Conservation (phyloP, 2,888 invertebrate genomes). For the Scaptomyza tumidula region DNA sequence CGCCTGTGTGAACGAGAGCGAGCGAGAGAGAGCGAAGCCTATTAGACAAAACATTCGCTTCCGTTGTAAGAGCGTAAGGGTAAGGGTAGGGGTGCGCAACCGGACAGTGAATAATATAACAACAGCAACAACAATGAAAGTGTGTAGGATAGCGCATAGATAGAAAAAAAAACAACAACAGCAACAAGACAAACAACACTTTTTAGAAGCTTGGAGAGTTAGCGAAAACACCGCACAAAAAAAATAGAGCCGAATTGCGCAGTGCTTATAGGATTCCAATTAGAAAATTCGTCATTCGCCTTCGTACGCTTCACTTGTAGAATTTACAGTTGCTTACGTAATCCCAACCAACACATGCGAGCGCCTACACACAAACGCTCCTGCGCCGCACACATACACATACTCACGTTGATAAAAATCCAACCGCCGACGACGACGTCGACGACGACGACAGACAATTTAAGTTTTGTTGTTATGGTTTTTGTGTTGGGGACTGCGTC, state of each 20-base stretch:
- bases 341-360: constrained; percentile 54
- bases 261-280: constrained; percentile 65
- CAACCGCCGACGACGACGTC: background rate
- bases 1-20: constrained; percentile 45
- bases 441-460: constrained; percentile 38
- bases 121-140: constrained; percentile 14
- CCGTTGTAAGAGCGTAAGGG: constrained; percentile 65
- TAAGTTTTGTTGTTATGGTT: constrained; percentile 40
- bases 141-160: constrained; percentile 57
- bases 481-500: constrained; percentile 60
- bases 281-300: constrained; percentile 63
- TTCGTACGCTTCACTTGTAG: constrained; percentile 63
- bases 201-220: constrained; percentile 34
- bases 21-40: constrained; percentile 47
- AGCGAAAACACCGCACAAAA: background rate
- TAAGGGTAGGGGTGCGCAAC: constrained; percentile 34
- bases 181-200: constrained; percentile 9
- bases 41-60: constrained; percentile 71
- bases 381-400: constrained; percentile 47
- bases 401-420: constrained; percentile 6
- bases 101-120: constrained; percentile 49
- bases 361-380: constrained; percentile 62
- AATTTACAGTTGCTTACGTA: constrained; percentile 78
- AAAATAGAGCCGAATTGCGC: constrained; percentile 46
- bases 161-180: too few species aligned